Conservation (phyloP, 2,797 vertebrate genomes). For the Sparus aurata region DNA sequence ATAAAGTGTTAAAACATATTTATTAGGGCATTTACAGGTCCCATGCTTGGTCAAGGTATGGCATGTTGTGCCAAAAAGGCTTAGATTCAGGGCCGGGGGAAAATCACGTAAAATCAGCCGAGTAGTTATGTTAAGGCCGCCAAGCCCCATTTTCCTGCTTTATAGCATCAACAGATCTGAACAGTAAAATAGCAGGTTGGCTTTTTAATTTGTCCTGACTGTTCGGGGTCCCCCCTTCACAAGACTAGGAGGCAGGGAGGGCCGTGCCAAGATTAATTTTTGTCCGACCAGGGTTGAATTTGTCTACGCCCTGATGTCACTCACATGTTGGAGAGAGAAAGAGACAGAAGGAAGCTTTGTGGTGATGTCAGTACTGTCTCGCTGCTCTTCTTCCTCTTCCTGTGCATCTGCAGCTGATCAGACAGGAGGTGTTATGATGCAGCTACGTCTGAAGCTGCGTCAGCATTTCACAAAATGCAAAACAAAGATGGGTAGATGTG, state of each 20-base stretch:
- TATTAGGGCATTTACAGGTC: constrained; percentile 84
- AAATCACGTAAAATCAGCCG: constrained; percentile 77
- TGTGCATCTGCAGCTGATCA: constrained; percentile 3
- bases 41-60: constrained; percentile 77
- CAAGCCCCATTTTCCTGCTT: constrained; percentile 68
- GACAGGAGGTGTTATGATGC: not conserved
- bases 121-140: constrained; percentile 68
- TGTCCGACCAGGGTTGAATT: constrained; percentile 37
- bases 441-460: not conserved
- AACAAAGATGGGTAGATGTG: not conserved
- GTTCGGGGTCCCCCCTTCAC: constrained; percentile 29
- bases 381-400: constrained; percentile 7
- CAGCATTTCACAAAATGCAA: not conserved
- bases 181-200: constrained; percentile 80
- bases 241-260: constrained; percentile 10
- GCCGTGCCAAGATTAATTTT: constrained; percentile 55
- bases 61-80: constrained; percentile 79
- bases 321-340: constrained; percentile 15
- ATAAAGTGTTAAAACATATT: constrained; percentile 86
- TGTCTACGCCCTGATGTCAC: constrained; percentile 55
- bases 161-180: constrained; percentile 77
- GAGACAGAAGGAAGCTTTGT: not conserved
- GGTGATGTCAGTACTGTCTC: constrained; percentile 28
- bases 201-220: constrained; percentile 74
- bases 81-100: constrained; percentile 71